Base-by-base conservation (phyloP, 2,113 vertebrate species). In the Nibea coibor region DNA sequence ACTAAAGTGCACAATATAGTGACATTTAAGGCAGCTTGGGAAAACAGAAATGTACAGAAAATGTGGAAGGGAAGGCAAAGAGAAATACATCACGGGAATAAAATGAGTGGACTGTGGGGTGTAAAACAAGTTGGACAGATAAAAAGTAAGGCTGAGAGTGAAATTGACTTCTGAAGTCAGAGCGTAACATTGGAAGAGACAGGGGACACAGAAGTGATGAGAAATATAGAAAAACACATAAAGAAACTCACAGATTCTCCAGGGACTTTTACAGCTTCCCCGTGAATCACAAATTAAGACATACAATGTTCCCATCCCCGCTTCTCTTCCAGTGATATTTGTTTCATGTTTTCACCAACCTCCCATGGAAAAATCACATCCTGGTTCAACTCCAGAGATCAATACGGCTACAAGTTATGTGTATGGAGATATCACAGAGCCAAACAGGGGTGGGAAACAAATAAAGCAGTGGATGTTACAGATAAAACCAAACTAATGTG, bases 111-210 rank as follows among this genome's bases (percentile, higher is more conserved):
- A 86, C 31, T 51, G 80, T 72, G 67, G 54, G 64, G 83, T 73
- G 89, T 84, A 81, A 90, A 91, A 90, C 56, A 72, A 65, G 69
- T 75, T 69, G 81, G 82, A 88, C 84, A 79, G 82, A 90, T 88
- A 87, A 87, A 91, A 88, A 83, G 68, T 81, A 87, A 90, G 86
- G 78, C 81, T 61, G 82, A 73, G 68, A 81, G 64, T 78, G 87
- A 92, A 90, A 93, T 80, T 89, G 89, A 91, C 87, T 87, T 86
- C 58, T 87, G 89, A 88, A 85, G 62, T 45, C 31, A 78, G 66
- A 89, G 64, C 42, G 58, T 69, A 88, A 85, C 84, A 91, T 39
- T 43, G 59, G 66, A 79, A 82, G 53, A 81, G 87, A 90, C 78
- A 56, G 72, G 68, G 83, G 74, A 85, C 70, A 83, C 64, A 71